These are phyloP conservation scores for Vanacampus margaritifer DNA, from an alignment of 2,113 vertebrate genomes.

Conservation along the genomic window DNA sequence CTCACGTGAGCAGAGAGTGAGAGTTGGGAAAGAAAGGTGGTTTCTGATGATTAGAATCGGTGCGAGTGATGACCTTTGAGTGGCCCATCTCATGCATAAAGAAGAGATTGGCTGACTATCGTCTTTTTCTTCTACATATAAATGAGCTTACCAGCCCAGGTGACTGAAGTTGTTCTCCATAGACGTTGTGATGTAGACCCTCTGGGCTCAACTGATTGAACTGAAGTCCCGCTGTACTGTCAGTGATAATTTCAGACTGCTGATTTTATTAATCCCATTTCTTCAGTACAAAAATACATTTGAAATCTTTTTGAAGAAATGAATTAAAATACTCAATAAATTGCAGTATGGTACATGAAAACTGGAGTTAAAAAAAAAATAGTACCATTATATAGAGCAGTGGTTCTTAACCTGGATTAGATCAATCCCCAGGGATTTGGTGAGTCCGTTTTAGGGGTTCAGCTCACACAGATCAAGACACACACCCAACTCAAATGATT, in stretches of 20 bases:
- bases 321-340: not conserved
- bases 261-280: not conserved
- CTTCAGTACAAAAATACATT: not conserved
- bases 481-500: too few relatives aligned
- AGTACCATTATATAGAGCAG: too few relatives aligned
- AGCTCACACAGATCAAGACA: too few relatives aligned
- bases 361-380: too few relatives aligned
- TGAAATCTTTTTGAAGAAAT: not conserved
- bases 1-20: slow-evolving; percentile 12
- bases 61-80: slow-evolving; percentile 47
- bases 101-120: slow-evolving; percentile 49
- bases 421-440: too few relatives aligned
- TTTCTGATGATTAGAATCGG: slow-evolving; percentile 26
- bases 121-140: slow-evolving; percentile 52
- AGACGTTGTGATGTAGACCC: slow-evolving; percentile 36
- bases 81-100: slow-evolving; percentile 68
- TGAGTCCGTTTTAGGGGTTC: too few relatives aligned
- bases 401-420: too few relatives aligned
- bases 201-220: slow-evolving; percentile 36
- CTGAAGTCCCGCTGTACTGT: slow-evolving; percentile 18
- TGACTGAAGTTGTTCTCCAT: slow-evolving; percentile 46
- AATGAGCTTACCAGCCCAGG: slow-evolving; percentile 51
- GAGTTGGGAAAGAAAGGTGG: slow-evolving; percentile 20
- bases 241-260: slow-evolving; percentile 13
- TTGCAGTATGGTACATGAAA: not conserved